A percentile compares a stretch with the other conserved stretches of the same genome.
These are phyloP conservation scores for Epinephelus lanceolatus DNA, from an alignment of 2,113 vertebrate species.

Conservation along the genomic window DNA sequence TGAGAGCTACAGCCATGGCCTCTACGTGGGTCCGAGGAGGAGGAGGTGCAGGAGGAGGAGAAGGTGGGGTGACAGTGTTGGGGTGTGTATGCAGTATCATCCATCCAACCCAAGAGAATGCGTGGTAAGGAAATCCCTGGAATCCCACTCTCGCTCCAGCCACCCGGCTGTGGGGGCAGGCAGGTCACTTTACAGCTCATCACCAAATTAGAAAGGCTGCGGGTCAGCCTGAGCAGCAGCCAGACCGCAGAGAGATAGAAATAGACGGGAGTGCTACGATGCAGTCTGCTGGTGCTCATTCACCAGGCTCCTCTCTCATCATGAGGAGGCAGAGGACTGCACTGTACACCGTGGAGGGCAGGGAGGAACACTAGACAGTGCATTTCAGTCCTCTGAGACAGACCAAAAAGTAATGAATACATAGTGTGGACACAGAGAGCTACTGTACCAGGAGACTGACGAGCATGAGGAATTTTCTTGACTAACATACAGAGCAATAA, in stretches of 20 bases:
- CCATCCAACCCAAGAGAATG: slow-evolving; percentile 50
- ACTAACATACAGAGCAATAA: not conserved
- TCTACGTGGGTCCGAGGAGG: slow-evolving; percentile 58
- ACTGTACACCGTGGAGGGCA: not conserved
- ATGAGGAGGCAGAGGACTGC: slow-evolving; percentile 17
- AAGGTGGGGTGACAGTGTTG: slow-evolving; percentile 27
- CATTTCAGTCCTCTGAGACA: slow-evolving; percentile 6
- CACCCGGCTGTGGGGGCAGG: slow-evolving; percentile 50
- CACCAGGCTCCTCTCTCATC: slow-evolving; percentile 38
- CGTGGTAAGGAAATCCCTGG: slow-evolving; percentile 80
- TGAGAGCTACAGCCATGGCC: slow-evolving; percentile 53
- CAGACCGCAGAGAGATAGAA: slow-evolving; percentile 65
- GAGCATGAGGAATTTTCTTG: not conserved
- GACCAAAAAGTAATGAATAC: slow-evolving; percentile 35
- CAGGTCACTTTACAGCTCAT: slow-evolving; percentile 85
- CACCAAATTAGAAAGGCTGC: slow-evolving; percentile 80
- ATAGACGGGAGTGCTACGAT: slow-evolving; percentile 55
- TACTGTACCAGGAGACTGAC: not conserved
- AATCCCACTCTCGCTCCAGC: slow-evolving; percentile 71
- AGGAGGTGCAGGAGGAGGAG: slow-evolving; percentile 13
- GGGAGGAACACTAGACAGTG: slow-evolving; percentile 24
- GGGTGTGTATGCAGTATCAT: slow-evolving; percentile 59
- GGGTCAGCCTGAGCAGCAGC: slow-evolving; percentile 58
- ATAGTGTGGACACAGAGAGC: slow-evolving; percentile 32
- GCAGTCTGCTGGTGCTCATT: slow-evolving; percentile 45